A percentile compares a stretch with the other conserved stretches of the same genome.
Conservation (phyloP, 2,113 vertebrate species). For the Lepisosteus osseus region DNA sequence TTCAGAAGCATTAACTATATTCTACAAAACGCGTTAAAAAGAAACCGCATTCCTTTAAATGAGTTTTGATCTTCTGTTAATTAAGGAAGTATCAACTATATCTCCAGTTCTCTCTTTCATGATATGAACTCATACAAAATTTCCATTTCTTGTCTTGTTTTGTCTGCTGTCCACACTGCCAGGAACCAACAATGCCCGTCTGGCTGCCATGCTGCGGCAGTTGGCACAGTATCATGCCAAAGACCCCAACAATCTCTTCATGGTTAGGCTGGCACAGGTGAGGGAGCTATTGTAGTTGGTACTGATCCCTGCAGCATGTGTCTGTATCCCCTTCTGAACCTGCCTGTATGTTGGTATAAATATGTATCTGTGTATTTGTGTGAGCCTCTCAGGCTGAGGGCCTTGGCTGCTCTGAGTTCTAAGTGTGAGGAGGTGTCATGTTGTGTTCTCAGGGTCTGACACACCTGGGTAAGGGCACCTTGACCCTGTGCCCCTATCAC, state of each 20-base stretch:
- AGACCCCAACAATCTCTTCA: constrained; percentile 98
- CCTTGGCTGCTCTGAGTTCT: too few species aligned
- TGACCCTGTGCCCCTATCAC: constrained; percentile 97
- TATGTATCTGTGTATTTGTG: constrained; percentile 16
- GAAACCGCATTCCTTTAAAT: too few species aligned
- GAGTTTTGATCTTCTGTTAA: background rate
- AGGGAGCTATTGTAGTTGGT: background rate
- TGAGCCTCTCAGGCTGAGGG: too few species aligned
- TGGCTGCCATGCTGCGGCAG: constrained; percentile 95
- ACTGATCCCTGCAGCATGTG: background rate
- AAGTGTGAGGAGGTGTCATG: background rate
- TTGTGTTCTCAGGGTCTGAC: constrained; percentile 80
- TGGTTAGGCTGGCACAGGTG: constrained; percentile 97
- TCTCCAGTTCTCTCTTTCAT: background rate
- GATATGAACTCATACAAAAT: background rate
- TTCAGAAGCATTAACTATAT: too few species aligned
- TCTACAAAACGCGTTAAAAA: background rate
- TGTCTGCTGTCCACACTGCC: constrained; percentile 7
- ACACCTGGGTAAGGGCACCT: constrained; percentile 93
- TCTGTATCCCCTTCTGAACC: background rate
- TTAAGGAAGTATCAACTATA: background rate
- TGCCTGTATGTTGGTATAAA: background rate
- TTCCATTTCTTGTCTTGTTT: background rate
- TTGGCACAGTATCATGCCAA: constrained; percentile 97
- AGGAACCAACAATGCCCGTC: constrained; percentile 95